These are phyloP conservation scores for Labia minor DNA, from an alignment of 2,888 invertebrate species.

Conservation along the genomic window DNA sequence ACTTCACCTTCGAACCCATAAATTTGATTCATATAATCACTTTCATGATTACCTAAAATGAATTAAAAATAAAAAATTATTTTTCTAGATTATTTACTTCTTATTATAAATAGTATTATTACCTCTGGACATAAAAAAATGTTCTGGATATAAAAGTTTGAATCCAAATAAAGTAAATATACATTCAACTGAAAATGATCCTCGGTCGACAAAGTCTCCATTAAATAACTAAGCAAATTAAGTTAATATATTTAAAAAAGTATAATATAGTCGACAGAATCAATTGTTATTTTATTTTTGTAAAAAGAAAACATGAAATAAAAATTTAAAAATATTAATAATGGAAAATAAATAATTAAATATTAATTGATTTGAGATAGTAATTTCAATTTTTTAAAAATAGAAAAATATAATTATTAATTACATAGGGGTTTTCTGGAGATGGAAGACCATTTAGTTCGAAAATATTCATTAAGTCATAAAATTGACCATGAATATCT, in stretches of 20 bases:
- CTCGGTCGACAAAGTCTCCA: conserved; percentile 98
- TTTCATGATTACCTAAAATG: conserved; percentile 87
- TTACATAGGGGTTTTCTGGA: conserved; percentile 86
- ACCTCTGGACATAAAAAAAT: conserved; percentile 98
- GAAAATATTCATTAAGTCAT: conserved; percentile 96
- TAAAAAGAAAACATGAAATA: no score
- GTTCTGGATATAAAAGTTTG: conserved; percentile 88
- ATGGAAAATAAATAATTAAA: no score
- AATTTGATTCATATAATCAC: conserved; percentile 97
- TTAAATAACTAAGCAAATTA: conserved; percentile 64
- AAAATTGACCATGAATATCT: conserved; percentile 98
- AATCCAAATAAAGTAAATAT: conserved; percentile 95
- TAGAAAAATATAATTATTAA: no score
- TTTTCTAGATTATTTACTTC: neutral
- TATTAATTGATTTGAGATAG: no score
- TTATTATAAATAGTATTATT: conserved; percentile 32
- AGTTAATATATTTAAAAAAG: conserved; percentile 21
- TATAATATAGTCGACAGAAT: no score
- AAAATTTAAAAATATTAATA: no score
- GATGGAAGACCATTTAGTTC: conserved; percentile 93
- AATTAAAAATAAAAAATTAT: conserved; percentile 14
- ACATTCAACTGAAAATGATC: conserved; percentile 98
- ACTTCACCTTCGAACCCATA: conserved; percentile 99
- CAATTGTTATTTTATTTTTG: no score
- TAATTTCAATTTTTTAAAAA: no score